Evolutionary conservation across 2,888 invertebrate genomes (phyloP), one percentile per base, ranked within the genome.

Genomic region (Oscheius onirici): DNA sequence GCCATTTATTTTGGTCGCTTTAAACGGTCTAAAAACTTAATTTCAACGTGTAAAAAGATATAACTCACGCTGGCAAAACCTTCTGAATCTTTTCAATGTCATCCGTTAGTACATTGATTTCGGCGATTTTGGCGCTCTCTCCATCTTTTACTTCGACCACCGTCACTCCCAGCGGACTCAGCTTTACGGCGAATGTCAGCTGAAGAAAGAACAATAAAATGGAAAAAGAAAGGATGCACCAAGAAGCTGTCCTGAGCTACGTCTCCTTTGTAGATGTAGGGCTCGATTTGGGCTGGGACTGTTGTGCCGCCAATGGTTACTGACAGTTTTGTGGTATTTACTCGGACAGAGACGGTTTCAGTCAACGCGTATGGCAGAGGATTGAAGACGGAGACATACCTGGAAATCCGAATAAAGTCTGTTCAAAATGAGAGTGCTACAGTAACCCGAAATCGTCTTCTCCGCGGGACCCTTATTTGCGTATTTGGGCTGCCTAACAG

Each of bases 281-380:
- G 81, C 22, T 81, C 81, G 24, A 81, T 66, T 63, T 81, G 81
- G 8, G 81, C 76, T 34, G 73, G 66, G 3, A 81, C 41, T 1
- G 54, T 34, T 40, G 61, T 60, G 28, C 73, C 74, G 49, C 71
- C 71, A 26, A 52, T 40, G 2, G 26, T 15, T 1, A 68, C 68
- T 13, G 40, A 13, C 3, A 76, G 58, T 1, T 55, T 43, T 22
- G 40, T 22, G n/a, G 55, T 17, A 43, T 73, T 69, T 22, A 73
- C 65, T n/a, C 78, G 69, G 15, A 76, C 24, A 15, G 51, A 55
- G 6, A 76, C 69, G 1, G 76, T 55, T 17, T 79, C 78, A 13
- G 61, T 49, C 1, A 73, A 40, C 10, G 54, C 22, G 51, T 72
- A 76, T 5, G 74, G 69, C 24, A 75, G 61, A 22, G 69, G 67